Evolutionary conservation across 2,797 vertebrate species (phyloP).

Genomic region (Hirundo rustica): DNA sequence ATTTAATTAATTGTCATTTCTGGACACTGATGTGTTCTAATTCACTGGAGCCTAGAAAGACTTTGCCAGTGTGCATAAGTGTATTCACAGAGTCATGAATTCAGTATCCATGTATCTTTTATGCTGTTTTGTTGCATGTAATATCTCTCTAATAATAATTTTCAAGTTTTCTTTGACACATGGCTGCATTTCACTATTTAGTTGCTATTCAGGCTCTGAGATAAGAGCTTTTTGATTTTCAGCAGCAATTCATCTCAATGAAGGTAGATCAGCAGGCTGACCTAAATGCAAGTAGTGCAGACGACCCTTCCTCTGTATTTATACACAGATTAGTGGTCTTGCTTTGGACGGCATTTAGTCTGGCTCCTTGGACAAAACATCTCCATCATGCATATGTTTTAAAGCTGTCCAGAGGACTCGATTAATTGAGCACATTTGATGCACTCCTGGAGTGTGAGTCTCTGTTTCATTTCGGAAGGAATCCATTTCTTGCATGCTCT

Average conservation of each 20-base stretch:
- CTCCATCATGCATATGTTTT: not conserved
- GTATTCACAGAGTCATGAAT: not conserved
- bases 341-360: not conserved
- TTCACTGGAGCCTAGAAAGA: not conserved
- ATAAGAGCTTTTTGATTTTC: not conserved
- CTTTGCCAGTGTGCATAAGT: not conserved
- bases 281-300: not conserved
- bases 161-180: not conserved
- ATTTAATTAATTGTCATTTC: not conserved
- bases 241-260: not conserved
- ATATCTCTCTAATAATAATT: not conserved
- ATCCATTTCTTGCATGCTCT: rapidly evolving
- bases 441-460: not conserved
- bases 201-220: not conserved
- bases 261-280: not conserved
- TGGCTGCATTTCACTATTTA: not conserved
- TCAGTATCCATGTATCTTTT: not conserved
- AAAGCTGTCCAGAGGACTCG: not conserved
- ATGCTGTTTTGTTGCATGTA: not conserved
- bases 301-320: not conserved
- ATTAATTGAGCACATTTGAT: not conserved
- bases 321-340: not conserved
- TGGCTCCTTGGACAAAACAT: not conserved
- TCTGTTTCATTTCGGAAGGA: not conserved
- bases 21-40: not conserved